These are phyloP conservation scores for Labeo rohita DNA, from an alignment of 2,113 vertebrate species.

Conservation along the genomic window DNA sequence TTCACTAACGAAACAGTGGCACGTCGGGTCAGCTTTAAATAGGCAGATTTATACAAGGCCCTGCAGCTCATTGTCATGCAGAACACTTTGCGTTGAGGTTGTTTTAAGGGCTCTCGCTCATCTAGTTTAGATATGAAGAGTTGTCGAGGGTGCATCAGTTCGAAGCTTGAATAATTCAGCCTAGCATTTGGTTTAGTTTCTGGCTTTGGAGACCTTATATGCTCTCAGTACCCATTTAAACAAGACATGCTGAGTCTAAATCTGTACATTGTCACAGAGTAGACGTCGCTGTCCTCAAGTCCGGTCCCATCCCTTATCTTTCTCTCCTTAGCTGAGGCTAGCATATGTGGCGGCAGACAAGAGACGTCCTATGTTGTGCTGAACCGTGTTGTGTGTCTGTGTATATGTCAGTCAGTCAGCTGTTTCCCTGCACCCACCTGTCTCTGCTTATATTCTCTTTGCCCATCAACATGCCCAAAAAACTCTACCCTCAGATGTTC, in stretches of 20 bases:
- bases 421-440: constrained; percentile 34
- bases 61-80: background rate
- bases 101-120: constrained; percentile 4
- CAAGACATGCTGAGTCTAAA: background rate
- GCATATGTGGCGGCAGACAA: constrained; percentile 49
- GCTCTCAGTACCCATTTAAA: background rate
- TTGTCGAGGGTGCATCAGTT: constrained; percentile 8
- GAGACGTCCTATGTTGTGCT: background rate
- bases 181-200: background rate
- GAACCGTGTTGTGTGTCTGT: background rate
- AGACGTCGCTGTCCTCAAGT: background rate
- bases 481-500: constrained; percentile 1
- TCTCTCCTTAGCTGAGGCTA: constrained; percentile 25
- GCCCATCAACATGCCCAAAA: constrained; percentile 27
- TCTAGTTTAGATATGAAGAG: background rate
- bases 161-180: constrained; percentile 16
- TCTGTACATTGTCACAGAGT: background rate
- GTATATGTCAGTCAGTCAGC: constrained; percentile 30
- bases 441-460: constrained; percentile 29
- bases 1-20: constrained; percentile 69
- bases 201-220: background rate
- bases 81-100: background rate
- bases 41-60: constrained; percentile 55
- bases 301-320: background rate
- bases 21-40: constrained; percentile 60